Conservation (phyloP, 2,888 invertebrate genomes). For the Graphium colonna region DNA sequence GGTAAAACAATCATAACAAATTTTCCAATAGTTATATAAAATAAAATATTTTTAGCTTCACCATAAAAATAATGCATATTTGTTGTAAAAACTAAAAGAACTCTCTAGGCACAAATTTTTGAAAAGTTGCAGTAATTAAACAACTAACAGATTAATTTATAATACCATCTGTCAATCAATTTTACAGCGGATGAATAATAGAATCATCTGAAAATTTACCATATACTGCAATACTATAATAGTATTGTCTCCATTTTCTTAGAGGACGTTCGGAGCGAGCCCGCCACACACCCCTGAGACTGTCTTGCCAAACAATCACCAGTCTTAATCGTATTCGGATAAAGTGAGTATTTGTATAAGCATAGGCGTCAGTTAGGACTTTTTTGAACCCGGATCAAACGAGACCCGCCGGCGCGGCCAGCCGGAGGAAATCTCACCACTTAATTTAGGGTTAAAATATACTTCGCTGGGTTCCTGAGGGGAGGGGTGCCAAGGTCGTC, state of each 20-base stretch:
- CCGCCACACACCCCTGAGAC: slow-evolving; percentile 60
- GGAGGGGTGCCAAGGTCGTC: slow-evolving; percentile 54
- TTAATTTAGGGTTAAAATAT: slow-evolving; percentile 69
- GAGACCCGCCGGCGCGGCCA: slow-evolving; percentile 66
- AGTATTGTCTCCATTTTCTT: slow-evolving; percentile 73
- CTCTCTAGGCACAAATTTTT: too few species aligned
- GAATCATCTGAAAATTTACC: slow-evolving; percentile 34
- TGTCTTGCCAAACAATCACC: slow-evolving; percentile 20
- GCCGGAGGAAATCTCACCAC: slow-evolving; percentile 51
- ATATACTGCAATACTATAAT: slow-evolving; percentile 61
- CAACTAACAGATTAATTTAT: background rate
- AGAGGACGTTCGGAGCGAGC: slow-evolving; percentile 66
- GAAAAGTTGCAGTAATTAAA: too few species aligned
- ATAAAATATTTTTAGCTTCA: too few species aligned
- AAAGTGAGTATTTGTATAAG: slow-evolving; percentile 25
- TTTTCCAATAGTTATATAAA: too few species aligned
- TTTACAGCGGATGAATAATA: slow-evolving; percentile 4
- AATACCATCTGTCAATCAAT: slow-evolving; percentile 1
- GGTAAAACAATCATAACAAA: too few species aligned
- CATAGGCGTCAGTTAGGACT: slow-evolving; percentile 26
- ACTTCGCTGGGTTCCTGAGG: slow-evolving; percentile 48
- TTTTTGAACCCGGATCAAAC: slow-evolving; percentile 27
- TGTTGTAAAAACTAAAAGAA: too few species aligned
- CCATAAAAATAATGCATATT: too few species aligned
- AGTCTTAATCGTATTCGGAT: slow-evolving; percentile 11